Conservation (phyloP, 1,140 invertebrate species). For the Apis mellifera region DNA sequence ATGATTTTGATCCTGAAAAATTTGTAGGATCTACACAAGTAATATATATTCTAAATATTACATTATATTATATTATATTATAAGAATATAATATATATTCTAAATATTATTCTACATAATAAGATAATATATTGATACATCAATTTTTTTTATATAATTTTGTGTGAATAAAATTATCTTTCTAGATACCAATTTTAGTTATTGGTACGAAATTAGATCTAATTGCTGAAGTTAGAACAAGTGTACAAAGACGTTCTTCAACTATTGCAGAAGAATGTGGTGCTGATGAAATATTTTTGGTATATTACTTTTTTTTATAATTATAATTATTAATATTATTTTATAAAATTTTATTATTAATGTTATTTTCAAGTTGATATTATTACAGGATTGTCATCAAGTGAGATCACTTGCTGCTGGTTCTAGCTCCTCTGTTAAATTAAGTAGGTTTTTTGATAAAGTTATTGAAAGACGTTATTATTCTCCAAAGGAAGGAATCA, state of each 20-base stretch:
- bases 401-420: slow-evolving; percentile 93
- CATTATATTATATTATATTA: neutral
- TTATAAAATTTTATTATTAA: neutral
- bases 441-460: slow-evolving; percentile 97
- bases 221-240: slow-evolving; percentile 86
- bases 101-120: neutral
- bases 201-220: slow-evolving; percentile 96
- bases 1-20: slow-evolving; percentile 95
- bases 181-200: slow-evolving; percentile 93
- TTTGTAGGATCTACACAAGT: slow-evolving; percentile 91
- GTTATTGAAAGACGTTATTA: slow-evolving; percentile 90
- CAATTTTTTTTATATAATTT: neutral
- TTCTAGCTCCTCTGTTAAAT: slow-evolving; percentile 94
- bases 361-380: neutral
- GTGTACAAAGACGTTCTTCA: slow-evolving; percentile 85
- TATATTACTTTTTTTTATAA: slow-evolving; percentile 66
- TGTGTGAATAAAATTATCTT: slow-evolving; percentile 51
- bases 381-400: slow-evolving; percentile 87
- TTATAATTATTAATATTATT: slow-evolving; percentile 26
- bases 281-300: slow-evolving; percentile 95
- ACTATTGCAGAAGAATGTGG: slow-evolving; percentile 95
- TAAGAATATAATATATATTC: neutral
- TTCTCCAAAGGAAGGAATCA: slow-evolving; percentile 78
- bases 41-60: slow-evolving; percentile 39
- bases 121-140: too few relatives aligned